These are phyloP conservation scores for Parasteatoda lunata DNA, from an alignment of 2,888 invertebrate genomes.

Conservation along the genomic window DNA sequence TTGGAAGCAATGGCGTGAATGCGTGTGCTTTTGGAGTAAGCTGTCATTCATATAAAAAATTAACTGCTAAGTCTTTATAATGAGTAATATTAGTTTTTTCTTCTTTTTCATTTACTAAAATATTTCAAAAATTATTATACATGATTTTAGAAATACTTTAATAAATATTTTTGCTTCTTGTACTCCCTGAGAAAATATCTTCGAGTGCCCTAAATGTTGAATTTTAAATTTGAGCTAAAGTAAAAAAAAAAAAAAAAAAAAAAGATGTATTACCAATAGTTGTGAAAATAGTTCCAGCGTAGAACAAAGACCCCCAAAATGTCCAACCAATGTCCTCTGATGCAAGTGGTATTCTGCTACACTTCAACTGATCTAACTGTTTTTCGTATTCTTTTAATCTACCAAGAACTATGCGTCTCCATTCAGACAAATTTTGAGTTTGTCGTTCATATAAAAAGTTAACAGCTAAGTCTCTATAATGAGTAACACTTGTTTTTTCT, in stretches of 20 bases:
- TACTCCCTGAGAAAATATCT: too few relatives aligned
- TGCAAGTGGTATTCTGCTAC: slow-evolving; percentile 80
- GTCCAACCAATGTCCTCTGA: slow-evolving; percentile 78
- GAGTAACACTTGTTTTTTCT: slow-evolving; percentile 66
- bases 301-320: slow-evolving; percentile 90
- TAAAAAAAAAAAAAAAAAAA: neutral
- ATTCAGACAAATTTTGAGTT: slow-evolving; percentile 32
- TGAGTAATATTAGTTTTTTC: slow-evolving; percentile 66
- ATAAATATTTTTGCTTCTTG: too few relatives aligned
- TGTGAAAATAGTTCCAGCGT: slow-evolving; percentile 89
- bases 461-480: slow-evolving; percentile 41
- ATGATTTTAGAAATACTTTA: too few relatives aligned
- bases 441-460: slow-evolving; percentile 22
- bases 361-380: slow-evolving; percentile 87
- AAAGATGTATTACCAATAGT: slow-evolving; percentile 85
- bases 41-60: slow-evolving; percentile 21
- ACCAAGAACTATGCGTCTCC: slow-evolving; percentile 22
- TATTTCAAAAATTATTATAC: too few relatives aligned
- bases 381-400: slow-evolving; percentile 86
- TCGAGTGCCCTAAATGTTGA: too few relatives aligned
- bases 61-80: slow-evolving; percentile 34
- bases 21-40: too few relatives aligned
- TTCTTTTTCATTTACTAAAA: slow-evolving; percentile 72
- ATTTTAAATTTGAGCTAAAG: too few relatives aligned
- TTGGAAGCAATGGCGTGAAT: too few relatives aligned